Evolutionary conservation across 92 coral and sea anemone genomes (phyloP).

Genomic region (Zoanthus solanderi): DNA sequence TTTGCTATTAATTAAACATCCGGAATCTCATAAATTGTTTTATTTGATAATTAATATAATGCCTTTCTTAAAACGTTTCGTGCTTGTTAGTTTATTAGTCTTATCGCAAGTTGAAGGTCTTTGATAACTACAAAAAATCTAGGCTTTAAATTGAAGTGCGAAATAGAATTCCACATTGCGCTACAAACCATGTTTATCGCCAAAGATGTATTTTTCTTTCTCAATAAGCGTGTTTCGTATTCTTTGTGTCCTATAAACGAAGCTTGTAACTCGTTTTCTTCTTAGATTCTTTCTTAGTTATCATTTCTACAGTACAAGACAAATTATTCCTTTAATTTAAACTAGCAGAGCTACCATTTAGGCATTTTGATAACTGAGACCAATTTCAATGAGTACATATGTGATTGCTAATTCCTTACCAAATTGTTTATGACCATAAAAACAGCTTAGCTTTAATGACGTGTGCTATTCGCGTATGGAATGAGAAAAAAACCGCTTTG

Average conservation of each 20-base stretch:
- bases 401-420: not conserved
- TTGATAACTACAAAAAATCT: no score
- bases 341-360: slow-evolving; percentile 23
- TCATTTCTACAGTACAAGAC: slow-evolving; percentile 42
- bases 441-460: not conserved
- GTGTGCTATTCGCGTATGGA: slow-evolving; percentile 43
- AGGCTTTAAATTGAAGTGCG: no score
- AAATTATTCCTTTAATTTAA: not conserved
- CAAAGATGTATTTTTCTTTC: not conserved
- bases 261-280: no score
- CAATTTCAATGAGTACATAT: not conserved
- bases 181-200: no score
- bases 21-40: no score
- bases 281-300: not conserved
- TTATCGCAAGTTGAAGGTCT: no score
- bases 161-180: no score
- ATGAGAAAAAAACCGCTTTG: not conserved
- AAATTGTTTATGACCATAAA: slow-evolving; percentile 30
- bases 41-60: no score
- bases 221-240: not conserved
- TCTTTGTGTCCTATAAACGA: not conserved
- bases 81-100: no score
- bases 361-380: slow-evolving; percentile 8
- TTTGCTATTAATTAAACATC: no score
- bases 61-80: no score